Percentiles rank a stretch among this genome's conserved stretches.
Evolutionary conservation across 2,888 invertebrate genomes (phyloP).

Genomic region (Subacronicta megacephala): DNA sequence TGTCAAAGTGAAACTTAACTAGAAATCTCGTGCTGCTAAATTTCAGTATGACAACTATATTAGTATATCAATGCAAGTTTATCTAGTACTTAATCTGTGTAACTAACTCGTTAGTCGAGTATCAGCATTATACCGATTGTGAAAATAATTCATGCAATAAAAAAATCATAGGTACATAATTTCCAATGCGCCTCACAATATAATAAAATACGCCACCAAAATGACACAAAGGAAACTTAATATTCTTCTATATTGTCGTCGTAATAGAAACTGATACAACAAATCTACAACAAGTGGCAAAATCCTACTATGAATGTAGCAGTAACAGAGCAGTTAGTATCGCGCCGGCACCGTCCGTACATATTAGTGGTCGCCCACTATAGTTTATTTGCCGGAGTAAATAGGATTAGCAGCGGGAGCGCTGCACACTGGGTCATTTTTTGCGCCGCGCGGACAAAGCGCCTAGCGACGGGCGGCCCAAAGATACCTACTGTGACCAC

Average conservation of each 20-base stretch:
- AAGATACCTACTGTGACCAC: conserved; percentile 32
- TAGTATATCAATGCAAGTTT: too few relatives aligned
- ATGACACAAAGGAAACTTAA: conserved; percentile 32
- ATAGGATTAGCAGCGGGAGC: conserved; percentile 85
- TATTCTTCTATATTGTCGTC: conserved; percentile 22
- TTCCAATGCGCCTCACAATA: background rate
- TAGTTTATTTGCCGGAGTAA: conserved; percentile 85
- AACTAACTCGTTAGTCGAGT: too few relatives aligned
- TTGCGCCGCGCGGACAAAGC: conserved; percentile 70
- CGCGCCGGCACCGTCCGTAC: conserved; percentile 68
- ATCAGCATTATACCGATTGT: too few relatives aligned
- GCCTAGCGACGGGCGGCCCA: conserved; percentile 54
- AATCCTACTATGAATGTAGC: conserved; percentile 65
- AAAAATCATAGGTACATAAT: background rate
- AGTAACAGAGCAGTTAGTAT: conserved; percentile 62
- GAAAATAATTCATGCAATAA: background rate
- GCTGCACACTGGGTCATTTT: conserved; percentile 79
- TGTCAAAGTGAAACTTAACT: too few relatives aligned
- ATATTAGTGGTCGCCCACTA: conserved; percentile 74
- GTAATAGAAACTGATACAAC: conserved; percentile 56
- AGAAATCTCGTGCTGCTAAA: too few relatives aligned
- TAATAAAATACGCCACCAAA: conserved; percentile 22
- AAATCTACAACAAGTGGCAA: conserved; percentile 68
- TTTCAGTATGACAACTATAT: too few relatives aligned
- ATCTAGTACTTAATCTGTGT: too few relatives aligned